A percentile compares a stretch with the other conserved stretches of the same genome.
These are phyloP conservation scores for Raja brachyura DNA, from an alignment of 2,113 vertebrate genomes.

Conservation along the genomic window DNA sequence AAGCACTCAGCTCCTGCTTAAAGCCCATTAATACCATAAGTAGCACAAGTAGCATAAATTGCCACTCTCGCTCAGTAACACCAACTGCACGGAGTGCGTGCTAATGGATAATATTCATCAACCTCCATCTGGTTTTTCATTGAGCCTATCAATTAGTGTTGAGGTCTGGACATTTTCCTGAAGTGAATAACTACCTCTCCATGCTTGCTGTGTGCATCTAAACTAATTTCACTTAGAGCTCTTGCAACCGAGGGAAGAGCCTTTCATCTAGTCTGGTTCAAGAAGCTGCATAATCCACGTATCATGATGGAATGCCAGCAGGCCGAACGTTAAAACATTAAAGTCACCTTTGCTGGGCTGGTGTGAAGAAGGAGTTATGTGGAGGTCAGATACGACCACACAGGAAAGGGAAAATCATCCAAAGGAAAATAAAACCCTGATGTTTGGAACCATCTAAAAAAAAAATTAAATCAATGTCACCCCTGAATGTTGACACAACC, in stretches of 20 bases:
- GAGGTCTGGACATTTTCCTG: background rate
- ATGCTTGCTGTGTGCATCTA: background rate
- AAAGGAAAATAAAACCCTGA: background rate
- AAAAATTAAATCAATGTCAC: background rate
- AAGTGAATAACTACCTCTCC: background rate
- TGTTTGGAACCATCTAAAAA: background rate
- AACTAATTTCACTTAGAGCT: background rate
- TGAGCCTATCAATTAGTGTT: background rate
- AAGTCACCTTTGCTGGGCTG: background rate
- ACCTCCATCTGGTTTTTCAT: background rate
- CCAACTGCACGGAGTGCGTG: background rate
- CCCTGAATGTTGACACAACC: too few species aligned
- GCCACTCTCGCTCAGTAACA: background rate
- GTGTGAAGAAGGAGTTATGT: background rate
- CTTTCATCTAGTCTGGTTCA: background rate
- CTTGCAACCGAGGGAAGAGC: background rate
- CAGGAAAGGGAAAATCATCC: background rate
- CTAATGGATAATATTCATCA: background rate
- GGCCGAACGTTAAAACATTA: background rate
- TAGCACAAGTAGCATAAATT: background rate
- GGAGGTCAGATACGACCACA: background rate
- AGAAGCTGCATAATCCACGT: background rate
- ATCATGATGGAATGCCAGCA: too few species aligned
- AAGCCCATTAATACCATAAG: background rate
- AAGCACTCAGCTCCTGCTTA: background rate